A percentile compares a stretch with the other conserved stretches of the same genome.
These are phyloP conservation scores for Orius insidiosus DNA, from an alignment of 1,140 invertebrate genomes.

Conservation along the genomic window DNA sequence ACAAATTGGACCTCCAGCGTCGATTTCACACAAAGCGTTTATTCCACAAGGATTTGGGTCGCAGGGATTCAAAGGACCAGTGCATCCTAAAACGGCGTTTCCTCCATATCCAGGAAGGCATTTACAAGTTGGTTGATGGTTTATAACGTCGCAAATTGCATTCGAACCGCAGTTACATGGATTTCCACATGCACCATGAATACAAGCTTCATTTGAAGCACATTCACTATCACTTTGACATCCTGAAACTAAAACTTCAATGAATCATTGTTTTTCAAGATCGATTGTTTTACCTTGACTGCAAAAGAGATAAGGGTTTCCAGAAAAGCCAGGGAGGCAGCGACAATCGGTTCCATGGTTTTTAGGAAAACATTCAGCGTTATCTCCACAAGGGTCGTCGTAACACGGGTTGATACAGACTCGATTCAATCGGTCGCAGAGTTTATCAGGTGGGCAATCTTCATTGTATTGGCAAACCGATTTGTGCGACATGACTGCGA, in stretches of 20 bases:
- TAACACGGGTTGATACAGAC: slow-evolving; percentile 68
- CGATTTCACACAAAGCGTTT: slow-evolving; percentile 66
- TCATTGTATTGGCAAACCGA: slow-evolving; percentile 76
- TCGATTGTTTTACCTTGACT: slow-evolving; percentile 29
- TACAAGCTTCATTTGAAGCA: slow-evolving; percentile 46
- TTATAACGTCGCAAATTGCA: slow-evolving; percentile 55
- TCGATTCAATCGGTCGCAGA: slow-evolving; percentile 64
- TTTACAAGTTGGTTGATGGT: slow-evolving; percentile 55
- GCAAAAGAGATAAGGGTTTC: slow-evolving; percentile 64
- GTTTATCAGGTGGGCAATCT: slow-evolving; percentile 63
- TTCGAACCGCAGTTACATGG: slow-evolving; percentile 59
- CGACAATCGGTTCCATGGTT: slow-evolving; percentile 62
- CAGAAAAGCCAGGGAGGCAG: slow-evolving; percentile 54
- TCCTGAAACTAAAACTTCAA: slow-evolving; percentile 33
- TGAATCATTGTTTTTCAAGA: not conserved
- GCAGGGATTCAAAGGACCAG: slow-evolving; percentile 46
- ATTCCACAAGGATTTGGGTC: slow-evolving; percentile 67
- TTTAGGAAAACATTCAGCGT: slow-evolving; percentile 58
- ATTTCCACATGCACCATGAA: slow-evolving; percentile 51
- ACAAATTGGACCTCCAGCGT: slow-evolving; percentile 72
- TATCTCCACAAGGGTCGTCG: slow-evolving; percentile 64
- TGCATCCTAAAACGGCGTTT: slow-evolving; percentile 40
- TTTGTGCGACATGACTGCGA: slow-evolving; percentile 24
- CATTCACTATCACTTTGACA: slow-evolving; percentile 53
- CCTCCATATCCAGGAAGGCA: slow-evolving; percentile 57